Evolutionary conservation across 2,797 vertebrate species (phyloP).

Genomic region (Astyanax mexicanus): DNA sequence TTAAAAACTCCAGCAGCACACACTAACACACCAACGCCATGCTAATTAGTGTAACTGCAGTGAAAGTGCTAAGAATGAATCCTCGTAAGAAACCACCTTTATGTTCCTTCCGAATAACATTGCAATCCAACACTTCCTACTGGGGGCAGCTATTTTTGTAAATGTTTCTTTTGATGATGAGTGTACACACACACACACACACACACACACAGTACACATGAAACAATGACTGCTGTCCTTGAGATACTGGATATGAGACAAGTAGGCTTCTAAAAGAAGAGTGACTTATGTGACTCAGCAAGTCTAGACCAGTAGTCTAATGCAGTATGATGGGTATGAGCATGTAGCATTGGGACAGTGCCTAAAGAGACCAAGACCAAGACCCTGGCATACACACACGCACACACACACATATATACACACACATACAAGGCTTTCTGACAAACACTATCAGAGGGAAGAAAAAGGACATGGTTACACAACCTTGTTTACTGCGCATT

Average conservation of each 20-base stretch:
- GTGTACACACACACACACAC: no score
- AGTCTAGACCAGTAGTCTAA: no score
- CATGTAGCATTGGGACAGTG: background rate
- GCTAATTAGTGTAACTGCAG: no score
- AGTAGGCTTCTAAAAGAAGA: background rate
- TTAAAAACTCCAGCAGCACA: no score
- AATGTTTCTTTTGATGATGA: no score
- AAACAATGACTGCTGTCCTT: background rate
- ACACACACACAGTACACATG: background rate
- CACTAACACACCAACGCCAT: no score
- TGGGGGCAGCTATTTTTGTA: no score
- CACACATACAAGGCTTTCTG: slow-evolving; percentile 29
- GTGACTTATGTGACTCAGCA: no score
- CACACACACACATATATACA: slow-evolving; percentile 44
- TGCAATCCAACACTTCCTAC: no score
- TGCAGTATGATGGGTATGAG: background rate
- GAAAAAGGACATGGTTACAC: slow-evolving; percentile 72
- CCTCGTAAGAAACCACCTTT: no score
- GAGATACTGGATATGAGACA: background rate
- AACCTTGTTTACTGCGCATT: slow-evolving; percentile 78
- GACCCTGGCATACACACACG: background rate
- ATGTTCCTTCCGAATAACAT: no score
- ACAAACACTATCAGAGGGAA: slow-evolving; percentile 69
- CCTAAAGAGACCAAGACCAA: background rate
- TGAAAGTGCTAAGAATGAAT: no score